A percentile compares a stretch with the other conserved stretches of the same genome.
phyloP scores from a whole-genome alignment of 2,888 invertebrate species.

The Meandrusa payeni region DNA sequence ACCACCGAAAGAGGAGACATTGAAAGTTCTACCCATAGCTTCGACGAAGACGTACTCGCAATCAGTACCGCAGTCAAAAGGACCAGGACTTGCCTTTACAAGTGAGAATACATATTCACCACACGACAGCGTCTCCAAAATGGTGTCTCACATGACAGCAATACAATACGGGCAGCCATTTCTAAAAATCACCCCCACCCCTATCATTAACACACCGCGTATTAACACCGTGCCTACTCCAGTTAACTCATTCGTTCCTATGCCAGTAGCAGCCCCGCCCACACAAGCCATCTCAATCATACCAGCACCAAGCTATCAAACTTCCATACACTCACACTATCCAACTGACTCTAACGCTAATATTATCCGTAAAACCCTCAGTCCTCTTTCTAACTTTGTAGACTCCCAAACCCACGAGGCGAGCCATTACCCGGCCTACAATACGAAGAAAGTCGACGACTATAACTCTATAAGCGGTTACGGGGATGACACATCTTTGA shows the following conservation, averaged over 20 bases:
- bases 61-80: conserved; percentile 59
- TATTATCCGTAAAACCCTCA: conserved; percentile 49
- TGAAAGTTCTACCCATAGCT: conserved; percentile 73
- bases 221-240: conserved; percentile 77
- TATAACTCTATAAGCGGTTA: conserved; percentile 73
- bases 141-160: conserved; percentile 73
- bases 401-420: conserved; percentile 72
- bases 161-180: conserved; percentile 50
- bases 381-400: conserved; percentile 75
- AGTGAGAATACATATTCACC: conserved; percentile 69
- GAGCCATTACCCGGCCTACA: conserved; percentile 53
- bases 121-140: conserved; percentile 67
- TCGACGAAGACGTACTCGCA: conserved; percentile 59
- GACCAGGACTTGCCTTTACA: conserved; percentile 61
- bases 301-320: conserved; percentile 60
- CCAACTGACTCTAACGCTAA: conserved; percentile 45
- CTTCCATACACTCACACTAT: conserved; percentile 48
- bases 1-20: conserved; percentile 82
- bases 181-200: conserved; percentile 57
- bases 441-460: conserved; percentile 72
- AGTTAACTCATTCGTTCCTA: conserved; percentile 76
- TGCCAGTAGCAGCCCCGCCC: conserved; percentile 51
- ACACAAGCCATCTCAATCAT: conserved; percentile 59
- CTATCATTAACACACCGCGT: conserved; percentile 52
- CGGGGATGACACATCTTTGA: conserved; percentile 64